Conservation (phyloP, 1,140 invertebrate genomes). For the Phortica variegata region DNA sequence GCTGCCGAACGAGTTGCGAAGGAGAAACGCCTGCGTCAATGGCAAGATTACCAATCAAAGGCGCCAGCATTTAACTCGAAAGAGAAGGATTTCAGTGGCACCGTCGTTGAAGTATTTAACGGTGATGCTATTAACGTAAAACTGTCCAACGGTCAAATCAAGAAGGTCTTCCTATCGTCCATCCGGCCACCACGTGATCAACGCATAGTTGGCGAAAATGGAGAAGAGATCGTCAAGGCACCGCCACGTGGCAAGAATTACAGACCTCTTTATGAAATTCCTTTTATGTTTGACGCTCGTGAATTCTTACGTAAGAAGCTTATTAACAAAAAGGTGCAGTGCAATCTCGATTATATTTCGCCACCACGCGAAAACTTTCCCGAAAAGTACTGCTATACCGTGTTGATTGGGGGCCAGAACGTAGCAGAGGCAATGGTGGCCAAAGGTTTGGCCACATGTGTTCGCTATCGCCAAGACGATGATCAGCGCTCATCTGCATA, state of each 20-base stretch:
- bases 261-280: conserved; percentile 93
- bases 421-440: conserved; percentile 91
- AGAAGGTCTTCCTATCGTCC: conserved; percentile 95
- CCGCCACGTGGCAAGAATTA: conserved; percentile 66
- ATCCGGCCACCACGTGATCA: conserved; percentile 85
- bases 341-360: conserved; percentile 95
- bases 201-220: conserved; percentile 45
- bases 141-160: conserved; percentile 71
- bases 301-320: conserved; percentile 96
- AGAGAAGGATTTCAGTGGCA: conserved; percentile 82
- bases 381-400: conserved; percentile 94
- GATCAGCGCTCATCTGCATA: conserved; percentile 94
- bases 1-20: conserved; percentile 85
- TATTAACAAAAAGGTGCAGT: conserved; percentile 93
- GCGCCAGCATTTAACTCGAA: conserved; percentile 70
- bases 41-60: conserved; percentile 80
- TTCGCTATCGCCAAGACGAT: conserved; percentile 92
- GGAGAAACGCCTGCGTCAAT: conserved; percentile 80
- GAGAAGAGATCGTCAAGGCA: conserved; percentile 64
- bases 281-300: conserved; percentile 96
- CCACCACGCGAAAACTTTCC: conserved; percentile 89
- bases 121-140: conserved; percentile 91
- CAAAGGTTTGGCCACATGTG: conserved; percentile 89
- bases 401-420: conserved; percentile 83
- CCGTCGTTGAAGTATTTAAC: conserved; percentile 90